Evolutionary conservation across 2,113 vertebrate genomes (phyloP).

Genomic region (Pipra filicauda): DNA sequence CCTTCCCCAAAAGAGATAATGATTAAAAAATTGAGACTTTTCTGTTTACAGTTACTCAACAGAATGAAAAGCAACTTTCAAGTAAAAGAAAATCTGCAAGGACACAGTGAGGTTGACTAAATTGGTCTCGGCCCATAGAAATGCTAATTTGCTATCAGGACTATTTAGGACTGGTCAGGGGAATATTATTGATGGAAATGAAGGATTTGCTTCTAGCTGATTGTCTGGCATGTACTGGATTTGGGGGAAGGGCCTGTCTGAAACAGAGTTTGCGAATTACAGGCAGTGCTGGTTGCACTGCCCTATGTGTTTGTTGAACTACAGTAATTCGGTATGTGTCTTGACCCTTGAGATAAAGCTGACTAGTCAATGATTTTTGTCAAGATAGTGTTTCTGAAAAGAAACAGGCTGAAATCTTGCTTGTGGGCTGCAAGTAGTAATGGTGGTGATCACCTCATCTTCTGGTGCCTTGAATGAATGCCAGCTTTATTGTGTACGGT

Average conservation of each 20-base stretch:
- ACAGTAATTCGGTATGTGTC: background rate
- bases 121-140: constrained; percentile 10
- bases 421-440: background rate
- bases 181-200: constrained; percentile 61
- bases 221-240: constrained; percentile 6
- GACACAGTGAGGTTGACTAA: background rate
- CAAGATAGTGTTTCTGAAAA: background rate
- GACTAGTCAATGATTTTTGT: background rate
- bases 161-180: constrained; percentile 55
- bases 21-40: background rate
- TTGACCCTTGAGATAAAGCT: background rate
- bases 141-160: constrained; percentile 44
- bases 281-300: background rate
- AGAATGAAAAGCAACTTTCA: background rate
- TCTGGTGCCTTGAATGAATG: background rate
- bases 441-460: background rate
- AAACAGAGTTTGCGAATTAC: background rate
- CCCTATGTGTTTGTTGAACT: background rate
- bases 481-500: background rate
- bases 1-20: background rate
- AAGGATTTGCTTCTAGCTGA: constrained; percentile 48
- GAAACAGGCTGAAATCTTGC: background rate
- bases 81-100: background rate
- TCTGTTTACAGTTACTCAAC: background rate
- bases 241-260: constrained; percentile 52